Base-by-base conservation (phyloP, 1,140 invertebrate genomes). In the Neodiprion lecontei region DNA sequence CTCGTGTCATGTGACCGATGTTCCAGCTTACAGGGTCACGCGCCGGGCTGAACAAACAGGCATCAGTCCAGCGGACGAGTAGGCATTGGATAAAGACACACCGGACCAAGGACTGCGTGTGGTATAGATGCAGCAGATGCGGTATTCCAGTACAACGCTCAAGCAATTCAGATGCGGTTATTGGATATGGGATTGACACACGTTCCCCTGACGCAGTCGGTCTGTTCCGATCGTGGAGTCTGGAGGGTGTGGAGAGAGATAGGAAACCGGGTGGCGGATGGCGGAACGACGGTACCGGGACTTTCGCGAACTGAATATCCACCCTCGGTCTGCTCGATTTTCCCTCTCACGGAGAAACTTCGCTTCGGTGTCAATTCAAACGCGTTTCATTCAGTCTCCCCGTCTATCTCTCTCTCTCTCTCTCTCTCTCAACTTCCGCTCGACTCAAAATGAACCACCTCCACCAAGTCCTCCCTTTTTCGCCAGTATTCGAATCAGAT, bases 81-180 rank as follows among this genome's bases (percentile, higher is more conserved):
- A 40, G 28, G 28, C 28, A 40, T 40, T 40, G 28, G 28, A 40
- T 40, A 40, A 40, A 40, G 28, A 40, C 28, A 40, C 28, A 40
- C 5, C 28, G 28, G 28, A 40, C 28, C 28, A 40, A 40, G 28
- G 1, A 40, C 28, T 5, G 28, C 1, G 28, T 40, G 28, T 40
- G 28, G 28, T 40, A 1, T 5, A 40, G 28, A 40, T 40, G 28
- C 28, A 40, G 28, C 28, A 4, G 28, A 40, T 40, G 28, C 28
- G 72, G 70, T 47, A 50, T 73, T 70, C 69, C 69, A 72, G 67
- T 69, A 74, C 73, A 69, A 73, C 40, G 17, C 11, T 47, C 17
- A 14, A 72, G 69, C 72, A 76, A 79, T 69, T 80, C 77, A 80
- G 70, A 77, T 73, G 77, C 79, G 78, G 76, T 71, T 80, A 77